Base-by-base conservation (phyloP, 2,888 invertebrate genomes). In the Hyposoter dolosus region DNA sequence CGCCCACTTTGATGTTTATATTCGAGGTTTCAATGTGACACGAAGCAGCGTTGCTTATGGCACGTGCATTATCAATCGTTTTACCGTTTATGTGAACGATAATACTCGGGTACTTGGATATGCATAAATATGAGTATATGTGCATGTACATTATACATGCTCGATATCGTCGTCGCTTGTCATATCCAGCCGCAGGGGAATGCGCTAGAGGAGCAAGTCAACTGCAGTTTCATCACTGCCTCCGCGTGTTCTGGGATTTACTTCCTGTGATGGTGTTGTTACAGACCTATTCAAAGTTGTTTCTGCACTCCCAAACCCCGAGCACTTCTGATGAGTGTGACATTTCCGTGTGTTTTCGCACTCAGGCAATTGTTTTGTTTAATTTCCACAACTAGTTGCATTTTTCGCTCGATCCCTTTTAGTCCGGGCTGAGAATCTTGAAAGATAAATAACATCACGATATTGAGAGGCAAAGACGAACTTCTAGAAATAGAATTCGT, bases 141-240 rank as follows among this genome's bases (percentile, higher is more conserved):
- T 72, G 2, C 5, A 19, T 9, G 45, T 45, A 23, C 53, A 65
- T 72, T 76, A n/a, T 23, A 63, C 19, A 63, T 35, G 47, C 19
- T 9, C 50, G 28, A 47, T 76, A 50, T 53, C 63, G 77, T 53
- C 63, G 77, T 72, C 43, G 66, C 72, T 77, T 72, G 77, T 78
- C 77, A 65, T 65, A 72, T 28, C 65, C 65, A 83, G 50, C 69
- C 32, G 63, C 32, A 32, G 47, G 83, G 45, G 66, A 63, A 69
- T 43, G 50, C 63, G 71, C 71, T 66, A 82, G 71, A n/a, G 50
- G 32, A 72, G 78, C 66, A 72, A 78, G 83, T 65, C 83, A 78
- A 83, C 72, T 72, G 78, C 65, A 83, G 19, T 83, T 83, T 83
- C 78, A 83, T 78, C 78, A 76, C 40, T 82, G 68, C 28, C 60